A percentile compares a stretch with the other conserved stretches of the same genome.
phyloP scores from a whole-genome alignment of 2,797 vertebrate species.

The Vireo griseus region DNA sequence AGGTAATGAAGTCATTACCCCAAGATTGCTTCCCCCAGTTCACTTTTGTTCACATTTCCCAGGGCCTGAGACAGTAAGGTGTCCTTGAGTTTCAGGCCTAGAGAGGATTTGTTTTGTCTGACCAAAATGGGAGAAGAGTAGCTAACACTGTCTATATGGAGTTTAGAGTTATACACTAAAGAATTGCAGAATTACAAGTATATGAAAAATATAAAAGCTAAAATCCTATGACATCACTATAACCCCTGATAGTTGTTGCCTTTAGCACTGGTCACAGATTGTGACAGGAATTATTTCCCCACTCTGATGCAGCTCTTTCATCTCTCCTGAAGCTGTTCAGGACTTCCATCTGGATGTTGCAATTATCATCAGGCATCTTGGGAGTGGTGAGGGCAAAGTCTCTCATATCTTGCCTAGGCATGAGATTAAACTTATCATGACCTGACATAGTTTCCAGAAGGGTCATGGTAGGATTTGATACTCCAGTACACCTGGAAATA shows the following conservation, averaged over 20 bases:
- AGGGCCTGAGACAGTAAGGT: neutral
- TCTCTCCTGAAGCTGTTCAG: neutral
- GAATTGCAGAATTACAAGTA: neutral
- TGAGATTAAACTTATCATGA: neutral
- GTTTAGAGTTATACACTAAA: neutral
- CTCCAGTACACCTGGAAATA: neutral
- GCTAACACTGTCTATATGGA: neutral
- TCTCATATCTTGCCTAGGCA: neutral
- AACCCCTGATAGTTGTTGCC: neutral
- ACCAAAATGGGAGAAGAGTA: neutral
- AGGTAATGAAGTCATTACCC: neutral
- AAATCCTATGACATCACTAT: neutral
- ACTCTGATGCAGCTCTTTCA: neutral
- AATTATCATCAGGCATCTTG: neutral
- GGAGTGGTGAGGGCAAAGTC: neutral
- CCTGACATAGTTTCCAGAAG: fast-evolving
- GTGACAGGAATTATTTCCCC: neutral
- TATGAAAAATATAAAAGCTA: neutral
- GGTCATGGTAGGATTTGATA: neutral
- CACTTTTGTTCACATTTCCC: neutral
- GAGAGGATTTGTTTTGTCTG: neutral
- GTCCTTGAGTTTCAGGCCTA: neutral
- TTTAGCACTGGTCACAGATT: neutral
- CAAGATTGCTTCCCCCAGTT: neutral
- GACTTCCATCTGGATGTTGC: neutral